Conservation (phyloP, 2,888 invertebrate genomes). For the Leptinotarsa peninsularis region DNA sequence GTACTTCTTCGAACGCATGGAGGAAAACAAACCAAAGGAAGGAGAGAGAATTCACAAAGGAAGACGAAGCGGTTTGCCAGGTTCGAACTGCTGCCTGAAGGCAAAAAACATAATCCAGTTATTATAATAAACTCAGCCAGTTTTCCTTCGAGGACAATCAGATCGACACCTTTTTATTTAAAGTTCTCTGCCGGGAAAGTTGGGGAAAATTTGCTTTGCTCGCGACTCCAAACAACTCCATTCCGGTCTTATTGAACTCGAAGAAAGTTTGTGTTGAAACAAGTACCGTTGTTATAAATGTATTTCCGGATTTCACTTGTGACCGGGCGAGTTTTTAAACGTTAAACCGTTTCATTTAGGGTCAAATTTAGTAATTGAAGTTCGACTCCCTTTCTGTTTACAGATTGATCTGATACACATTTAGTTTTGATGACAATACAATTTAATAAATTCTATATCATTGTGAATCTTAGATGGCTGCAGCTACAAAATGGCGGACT, state of each 20-base stretch:
- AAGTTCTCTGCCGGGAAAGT: constrained; percentile 43
- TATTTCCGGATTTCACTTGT: constrained; percentile 1
- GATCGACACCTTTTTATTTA: constrained; percentile 56
- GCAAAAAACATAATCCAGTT: constrained; percentile 58
- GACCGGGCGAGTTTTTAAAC: not conserved
- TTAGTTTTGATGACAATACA: too few species aligned
- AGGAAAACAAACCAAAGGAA: constrained; percentile 41
- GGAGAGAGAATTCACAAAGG: constrained; percentile 15
- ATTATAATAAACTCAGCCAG: constrained; percentile 57
- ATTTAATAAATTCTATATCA: too few species aligned
- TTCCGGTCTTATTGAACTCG: constrained; percentile 35
- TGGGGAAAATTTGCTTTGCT: constrained; percentile 39
- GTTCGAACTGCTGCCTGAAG: constrained; percentile 50
- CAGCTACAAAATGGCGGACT: too few species aligned
- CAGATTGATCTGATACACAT: too few species aligned
- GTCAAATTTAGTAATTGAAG: too few species aligned
- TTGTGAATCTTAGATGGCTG: too few species aligned
- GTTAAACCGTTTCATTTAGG: too few species aligned
- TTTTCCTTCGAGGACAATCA: constrained; percentile 52
- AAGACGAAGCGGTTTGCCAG: constrained; percentile 37
- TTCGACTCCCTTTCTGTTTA: too few species aligned
- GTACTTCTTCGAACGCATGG: constrained; percentile 47
- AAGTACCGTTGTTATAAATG: constrained; percentile 26
- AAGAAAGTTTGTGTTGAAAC: constrained; percentile 35
- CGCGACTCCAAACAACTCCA: constrained; percentile 31